phyloP scores from a whole-genome alignment of 1,140 invertebrate genomes.

The Atta colombica region DNA sequence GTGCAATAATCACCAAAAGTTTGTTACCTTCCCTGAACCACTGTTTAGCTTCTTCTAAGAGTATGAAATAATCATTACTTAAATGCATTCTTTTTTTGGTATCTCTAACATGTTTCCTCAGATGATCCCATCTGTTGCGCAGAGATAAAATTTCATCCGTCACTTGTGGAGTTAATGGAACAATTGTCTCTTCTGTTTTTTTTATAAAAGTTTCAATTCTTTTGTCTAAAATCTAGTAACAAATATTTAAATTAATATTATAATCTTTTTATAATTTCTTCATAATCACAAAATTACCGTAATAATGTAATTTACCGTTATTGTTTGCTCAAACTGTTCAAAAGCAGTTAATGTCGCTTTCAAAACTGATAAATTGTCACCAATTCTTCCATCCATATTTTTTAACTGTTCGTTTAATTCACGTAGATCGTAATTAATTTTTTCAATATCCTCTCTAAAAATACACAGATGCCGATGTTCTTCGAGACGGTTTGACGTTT shows the following conservation, averaged over 20 bases:
- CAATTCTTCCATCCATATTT: constrained; percentile 81
- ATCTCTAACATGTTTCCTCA: constrained; percentile 90
- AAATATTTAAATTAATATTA: constrained; percentile 37
- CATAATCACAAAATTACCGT: background rate
- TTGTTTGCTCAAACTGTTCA: constrained; percentile 92
- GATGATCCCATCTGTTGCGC: constrained; percentile 91
- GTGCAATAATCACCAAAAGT: constrained; percentile 90
- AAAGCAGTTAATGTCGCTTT: constrained; percentile 91
- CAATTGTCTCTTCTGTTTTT: constrained; percentile 90
- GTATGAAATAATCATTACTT: constrained; percentile 88
- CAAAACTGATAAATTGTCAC: constrained; percentile 91
- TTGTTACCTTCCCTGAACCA: constrained; percentile 92
- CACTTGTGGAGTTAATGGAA: constrained; percentile 88
- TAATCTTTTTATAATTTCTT: background rate
- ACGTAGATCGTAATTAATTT: constrained; percentile 89
- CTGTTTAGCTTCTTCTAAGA: constrained; percentile 89
- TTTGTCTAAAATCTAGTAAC: constrained; percentile 90
- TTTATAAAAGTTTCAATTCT: constrained; percentile 91
- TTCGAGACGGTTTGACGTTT: constrained; percentile 89
- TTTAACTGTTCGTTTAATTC: constrained; percentile 80
- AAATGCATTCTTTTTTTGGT: constrained; percentile 88
- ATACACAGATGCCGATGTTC: constrained; percentile 90
- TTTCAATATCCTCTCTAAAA: constrained; percentile 91
- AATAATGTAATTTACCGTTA: constrained; percentile 87
- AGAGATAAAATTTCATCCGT: constrained; percentile 89